Evolutionary conservation across 30 jellyfish, hydroid and myxozoan genomes (phyloP).

Genomic region (Chrysaora quinquecirrha): DNA sequence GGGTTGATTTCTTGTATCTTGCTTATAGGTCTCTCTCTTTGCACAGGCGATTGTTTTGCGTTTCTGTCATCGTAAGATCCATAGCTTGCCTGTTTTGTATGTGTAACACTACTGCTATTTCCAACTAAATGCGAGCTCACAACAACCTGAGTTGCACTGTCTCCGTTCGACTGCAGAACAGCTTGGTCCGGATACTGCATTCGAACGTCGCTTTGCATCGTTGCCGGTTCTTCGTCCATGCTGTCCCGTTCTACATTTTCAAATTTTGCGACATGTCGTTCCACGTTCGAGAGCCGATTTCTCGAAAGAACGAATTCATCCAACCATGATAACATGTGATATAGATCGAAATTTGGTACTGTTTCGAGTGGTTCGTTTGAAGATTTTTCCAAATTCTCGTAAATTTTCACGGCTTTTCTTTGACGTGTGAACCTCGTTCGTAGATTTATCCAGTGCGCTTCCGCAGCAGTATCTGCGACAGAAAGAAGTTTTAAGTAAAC

Average conservation of each 20-base stretch:
- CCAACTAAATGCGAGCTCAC: neutral
- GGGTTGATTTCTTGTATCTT: neutral
- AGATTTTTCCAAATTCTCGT: neutral
- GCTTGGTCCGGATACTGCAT: neutral
- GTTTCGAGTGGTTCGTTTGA: neutral
- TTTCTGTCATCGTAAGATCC: neutral
- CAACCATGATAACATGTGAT: conserved; percentile 1
- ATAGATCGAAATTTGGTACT: neutral
- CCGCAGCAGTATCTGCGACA: neutral
- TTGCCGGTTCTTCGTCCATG: neutral
- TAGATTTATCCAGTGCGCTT: neutral
- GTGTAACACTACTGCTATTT: neutral
- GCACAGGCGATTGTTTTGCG: neutral
- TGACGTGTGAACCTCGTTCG: conserved; percentile 3
- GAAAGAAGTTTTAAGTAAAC: no score
- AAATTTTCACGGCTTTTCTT: neutral
- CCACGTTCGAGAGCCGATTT: conserved; percentile 2
- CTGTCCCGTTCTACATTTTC: neutral
- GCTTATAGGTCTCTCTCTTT: neutral
- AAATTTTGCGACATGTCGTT: neutral
- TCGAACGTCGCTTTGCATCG: neutral
- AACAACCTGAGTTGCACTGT: neutral
- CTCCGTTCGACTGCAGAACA: neutral
- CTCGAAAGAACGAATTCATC: conserved; percentile 5
- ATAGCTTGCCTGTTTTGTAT: neutral